Conservation (phyloP, 2,797 vertebrate genomes). For the Margarornis squamiger region DNA sequence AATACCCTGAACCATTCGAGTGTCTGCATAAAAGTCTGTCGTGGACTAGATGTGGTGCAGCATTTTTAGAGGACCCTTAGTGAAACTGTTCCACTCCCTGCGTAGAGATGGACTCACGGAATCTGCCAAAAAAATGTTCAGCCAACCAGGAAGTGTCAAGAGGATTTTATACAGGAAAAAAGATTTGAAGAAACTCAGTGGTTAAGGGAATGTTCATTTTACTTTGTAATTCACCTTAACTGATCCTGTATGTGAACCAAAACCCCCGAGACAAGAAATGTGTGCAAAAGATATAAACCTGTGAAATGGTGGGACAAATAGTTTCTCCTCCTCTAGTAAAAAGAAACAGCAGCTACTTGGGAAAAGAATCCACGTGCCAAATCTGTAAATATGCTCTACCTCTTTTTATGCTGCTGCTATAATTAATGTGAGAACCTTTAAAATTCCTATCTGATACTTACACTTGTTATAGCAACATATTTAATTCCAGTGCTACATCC, state of each 20-base stretch:
- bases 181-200: neutral
- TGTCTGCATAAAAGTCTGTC: neutral
- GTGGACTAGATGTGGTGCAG: neutral
- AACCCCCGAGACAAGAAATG: neutral
- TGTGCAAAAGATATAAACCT: neutral
- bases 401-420: constrained; percentile 54
- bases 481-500: constrained; percentile 66
- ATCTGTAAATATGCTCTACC: constrained; percentile 45
- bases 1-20: neutral
- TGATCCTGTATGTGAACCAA: neutral
- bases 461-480: constrained; percentile 55
- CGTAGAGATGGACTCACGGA: neutral
- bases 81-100: neutral
- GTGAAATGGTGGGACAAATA: constrained; percentile 22
- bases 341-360: neutral
- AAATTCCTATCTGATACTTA: constrained; percentile 56
- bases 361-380: neutral
- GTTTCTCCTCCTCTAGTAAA: constrained; percentile 3
- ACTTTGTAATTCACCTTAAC: constrained; percentile 33
- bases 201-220: constrained; percentile 15
- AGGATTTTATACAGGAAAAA: neutral
- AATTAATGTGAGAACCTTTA: constrained; percentile 62
- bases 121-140: neutral
- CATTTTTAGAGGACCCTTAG: neutral
- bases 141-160: neutral